Conservation (phyloP, 1,140 invertebrate genomes). For the Cyrtorhinus lividipennis region DNA sequence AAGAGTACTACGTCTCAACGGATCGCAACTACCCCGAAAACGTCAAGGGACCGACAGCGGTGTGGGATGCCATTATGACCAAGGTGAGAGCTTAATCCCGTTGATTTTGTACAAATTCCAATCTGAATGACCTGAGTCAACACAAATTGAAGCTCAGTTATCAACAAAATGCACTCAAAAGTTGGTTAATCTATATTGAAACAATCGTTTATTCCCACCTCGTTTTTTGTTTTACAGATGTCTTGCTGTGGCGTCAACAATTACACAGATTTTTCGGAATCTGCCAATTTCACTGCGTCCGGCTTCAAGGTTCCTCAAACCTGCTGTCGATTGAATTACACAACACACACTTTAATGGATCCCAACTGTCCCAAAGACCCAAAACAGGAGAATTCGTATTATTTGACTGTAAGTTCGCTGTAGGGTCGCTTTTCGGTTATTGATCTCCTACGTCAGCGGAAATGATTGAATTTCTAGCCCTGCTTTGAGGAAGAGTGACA, state of each 20-base stretch:
- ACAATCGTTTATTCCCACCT: no score
- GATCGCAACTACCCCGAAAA: conserved; percentile 29
- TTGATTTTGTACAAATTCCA: no score
- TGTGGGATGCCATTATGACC: conserved; percentile 50
- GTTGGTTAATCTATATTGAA: no score
- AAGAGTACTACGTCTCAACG: conserved; percentile 32
- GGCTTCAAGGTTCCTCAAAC: conserved; percentile 42
- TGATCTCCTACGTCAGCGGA: no score
- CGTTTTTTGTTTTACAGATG: conserved; percentile 40
- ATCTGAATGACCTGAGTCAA: no score
- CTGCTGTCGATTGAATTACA: conserved; percentile 36
- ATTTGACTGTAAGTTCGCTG: conserved; percentile 34
- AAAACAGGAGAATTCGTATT: conserved; percentile 44
- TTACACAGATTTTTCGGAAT: conserved; percentile 48
- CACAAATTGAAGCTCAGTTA: no score
- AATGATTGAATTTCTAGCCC: no score
- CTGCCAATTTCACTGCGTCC: conserved; percentile 34
- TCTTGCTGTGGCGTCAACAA: conserved; percentile 63
- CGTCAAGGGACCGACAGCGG: conserved; percentile 41
- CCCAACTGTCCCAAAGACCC: conserved; percentile 39
- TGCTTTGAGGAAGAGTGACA: no score
- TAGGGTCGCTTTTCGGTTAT: no score
- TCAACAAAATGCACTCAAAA: no score
- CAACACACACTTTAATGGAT: conserved; percentile 31
- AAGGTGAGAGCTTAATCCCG: conserved; percentile 33